These are phyloP conservation scores for Oryctes rhinoceros DNA, from an alignment of 1,140 invertebrate species.

Conservation along the genomic window DNA sequence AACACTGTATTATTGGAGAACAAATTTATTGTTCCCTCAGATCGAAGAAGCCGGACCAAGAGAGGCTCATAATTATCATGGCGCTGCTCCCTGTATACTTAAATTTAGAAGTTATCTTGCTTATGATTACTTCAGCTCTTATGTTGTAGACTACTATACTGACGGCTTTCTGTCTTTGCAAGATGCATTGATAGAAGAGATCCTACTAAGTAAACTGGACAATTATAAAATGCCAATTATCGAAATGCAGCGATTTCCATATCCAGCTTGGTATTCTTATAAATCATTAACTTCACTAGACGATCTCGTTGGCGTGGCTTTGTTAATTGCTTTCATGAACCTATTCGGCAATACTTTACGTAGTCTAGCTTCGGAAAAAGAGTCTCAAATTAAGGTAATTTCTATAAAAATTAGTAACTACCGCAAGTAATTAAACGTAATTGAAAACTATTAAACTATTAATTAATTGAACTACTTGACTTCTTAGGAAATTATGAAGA, in stretches of 20 bases:
- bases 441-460: not conserved
- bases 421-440: not conserved
- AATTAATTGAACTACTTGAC: not conserved
- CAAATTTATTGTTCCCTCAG: no score
- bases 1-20: no score
- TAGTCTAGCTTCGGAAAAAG: not conserved
- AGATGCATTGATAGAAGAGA: not conserved
- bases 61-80: no score
- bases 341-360: not conserved
- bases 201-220: not conserved
- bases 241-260: conserved; percentile 4
- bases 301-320: not conserved
- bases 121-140: not conserved
- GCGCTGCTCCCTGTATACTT: no score
- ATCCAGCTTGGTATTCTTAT: not conserved
- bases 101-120: no score
- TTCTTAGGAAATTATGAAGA: conserved; percentile 63
- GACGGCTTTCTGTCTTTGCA: not conserved
- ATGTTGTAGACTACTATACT: not conserved
- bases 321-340: not conserved
- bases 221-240: not conserved
- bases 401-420: conserved; percentile 52
- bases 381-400: not conserved
- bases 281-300: not conserved
- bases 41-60: no score